A percentile compares a stretch with the other conserved stretches of the same genome.
Conservation (phyloP, 2,797 vertebrate genomes). For the Cyclura pinguis region DNA sequence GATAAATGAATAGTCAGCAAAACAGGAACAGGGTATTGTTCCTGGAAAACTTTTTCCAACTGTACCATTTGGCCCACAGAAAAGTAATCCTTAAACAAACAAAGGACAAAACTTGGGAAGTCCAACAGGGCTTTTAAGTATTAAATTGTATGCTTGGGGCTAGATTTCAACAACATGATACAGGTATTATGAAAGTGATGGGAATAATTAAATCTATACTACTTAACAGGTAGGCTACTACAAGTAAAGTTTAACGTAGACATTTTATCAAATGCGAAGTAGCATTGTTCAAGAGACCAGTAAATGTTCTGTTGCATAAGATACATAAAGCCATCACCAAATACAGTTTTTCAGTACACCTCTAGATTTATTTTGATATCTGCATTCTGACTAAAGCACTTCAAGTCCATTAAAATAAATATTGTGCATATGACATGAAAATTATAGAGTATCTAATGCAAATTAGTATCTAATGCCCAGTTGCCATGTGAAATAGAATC, state of each 20-base stretch:
- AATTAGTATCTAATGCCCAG: neutral
- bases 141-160: too few relatives aligned
- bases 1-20: neutral
- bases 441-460: neutral
- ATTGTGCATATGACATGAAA: neutral
- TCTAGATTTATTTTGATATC: neutral
- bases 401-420: neutral
- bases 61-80: neutral
- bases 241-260: neutral
- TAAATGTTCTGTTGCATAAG: too few relatives aligned
- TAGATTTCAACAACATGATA: neutral
- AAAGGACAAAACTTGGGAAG: neutral
- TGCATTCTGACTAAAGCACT: neutral
- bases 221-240: neutral
- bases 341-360: neutral
- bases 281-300: too few relatives aligned
- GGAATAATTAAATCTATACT: neutral
- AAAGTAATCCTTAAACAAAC: neutral
- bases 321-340: too few relatives aligned
- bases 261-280: too few relatives aligned
- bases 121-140: neutral
- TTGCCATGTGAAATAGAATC: neutral
- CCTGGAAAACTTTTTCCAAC: neutral
- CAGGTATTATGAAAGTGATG: neutral
- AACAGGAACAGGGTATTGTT: neutral